Conservation (phyloP, 1,140 invertebrate species). For the Pseudomyrmex flavicornis region DNA sequence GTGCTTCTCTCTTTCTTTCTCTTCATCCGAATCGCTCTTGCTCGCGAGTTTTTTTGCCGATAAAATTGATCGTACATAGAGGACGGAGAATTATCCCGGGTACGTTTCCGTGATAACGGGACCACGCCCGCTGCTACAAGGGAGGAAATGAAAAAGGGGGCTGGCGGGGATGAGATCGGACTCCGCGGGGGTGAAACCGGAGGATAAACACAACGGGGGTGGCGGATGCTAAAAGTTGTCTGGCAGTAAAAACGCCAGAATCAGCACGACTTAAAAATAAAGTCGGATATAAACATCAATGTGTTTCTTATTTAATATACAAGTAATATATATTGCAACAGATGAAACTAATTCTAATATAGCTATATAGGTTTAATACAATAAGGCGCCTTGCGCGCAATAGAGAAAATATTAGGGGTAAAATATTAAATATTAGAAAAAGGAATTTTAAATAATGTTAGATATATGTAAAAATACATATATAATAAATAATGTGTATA, state of each 20-base stretch:
- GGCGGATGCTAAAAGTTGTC: conserved; percentile 26
- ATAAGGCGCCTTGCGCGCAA: too few relatives aligned
- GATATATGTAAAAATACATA: too few relatives aligned
- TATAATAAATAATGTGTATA: too few relatives aligned
- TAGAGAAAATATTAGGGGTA: too few relatives aligned
- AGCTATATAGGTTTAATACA: background rate
- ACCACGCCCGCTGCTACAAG: conserved; percentile 51
- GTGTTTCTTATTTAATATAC: conserved; percentile 2
- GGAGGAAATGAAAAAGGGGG: conserved; percentile 59
- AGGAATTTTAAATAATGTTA: too few relatives aligned
- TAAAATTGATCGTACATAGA: conserved; percentile 55
- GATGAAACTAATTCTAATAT: background rate
- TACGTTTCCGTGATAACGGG: conserved; percentile 54
- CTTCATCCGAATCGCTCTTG: conserved; percentile 4
- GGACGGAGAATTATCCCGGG: conserved; percentile 51
- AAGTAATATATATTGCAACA: conserved; percentile 11
- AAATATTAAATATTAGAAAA: too few relatives aligned
- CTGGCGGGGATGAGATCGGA: conserved; percentile 41
- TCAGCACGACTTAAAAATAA: conserved; percentile 39
- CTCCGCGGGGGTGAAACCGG: conserved; percentile 15
- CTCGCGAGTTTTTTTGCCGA: conserved; percentile 45
- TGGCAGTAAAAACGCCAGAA: conserved; percentile 44
- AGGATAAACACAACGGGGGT: conserved; percentile 36
- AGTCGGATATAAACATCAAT: conserved; percentile 25
- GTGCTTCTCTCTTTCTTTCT: background rate